Base-by-base conservation (phyloP, 1,140 invertebrate genomes). In the Bombus consobrinus region DNA sequence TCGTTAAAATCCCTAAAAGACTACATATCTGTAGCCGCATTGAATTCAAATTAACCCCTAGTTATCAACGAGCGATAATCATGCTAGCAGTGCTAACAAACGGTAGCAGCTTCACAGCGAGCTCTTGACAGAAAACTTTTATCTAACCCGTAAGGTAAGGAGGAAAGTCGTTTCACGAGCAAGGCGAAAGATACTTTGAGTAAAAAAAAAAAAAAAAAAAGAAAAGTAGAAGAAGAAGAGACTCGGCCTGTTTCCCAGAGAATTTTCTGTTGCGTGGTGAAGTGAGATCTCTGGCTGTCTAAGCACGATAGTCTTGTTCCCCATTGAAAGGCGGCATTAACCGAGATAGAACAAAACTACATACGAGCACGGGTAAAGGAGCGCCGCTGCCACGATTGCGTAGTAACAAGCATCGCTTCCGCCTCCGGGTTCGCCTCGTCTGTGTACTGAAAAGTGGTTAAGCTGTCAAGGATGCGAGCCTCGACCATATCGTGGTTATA, bases 391-490 rank as follows among this genome's bases (percentile, higher is more conserved):
- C 62, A 76, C 72, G 62, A 83, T 83, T 77, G 81, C 73, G 81
- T 77, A 77, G 74, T 68, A 78, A 78, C 81, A 57, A 78, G 81
- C 74, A 69, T 83, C 62, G 73, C n/a, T 66, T 75, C 81, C 25
- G 53, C 22, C 66, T 43, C 34, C 34, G 28, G 37, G 28, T 53
- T 39, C 28, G 28, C 64, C 59, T 66, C 47, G 37, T 64, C 37
- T 47, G 37, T 85, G 22, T 13, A 71, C 59, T 37, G 77, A 69
- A 80, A 85, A 85, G 77, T 71, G 68, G 68, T 80, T 85, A 47
- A 85, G 32, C 76, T 85, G 83, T 85, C 83, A 85, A 80, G 83
- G 76, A 85, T 80, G 53, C 83, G 57, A 28, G n/a, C 75, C 43
- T 76, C 34, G 34, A 43, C 47, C 47, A 15, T 66, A 71, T 62